These are phyloP conservation scores for Nestor notabilis DNA, from an alignment of 2,113 vertebrate species.

Conservation along the genomic window DNA sequence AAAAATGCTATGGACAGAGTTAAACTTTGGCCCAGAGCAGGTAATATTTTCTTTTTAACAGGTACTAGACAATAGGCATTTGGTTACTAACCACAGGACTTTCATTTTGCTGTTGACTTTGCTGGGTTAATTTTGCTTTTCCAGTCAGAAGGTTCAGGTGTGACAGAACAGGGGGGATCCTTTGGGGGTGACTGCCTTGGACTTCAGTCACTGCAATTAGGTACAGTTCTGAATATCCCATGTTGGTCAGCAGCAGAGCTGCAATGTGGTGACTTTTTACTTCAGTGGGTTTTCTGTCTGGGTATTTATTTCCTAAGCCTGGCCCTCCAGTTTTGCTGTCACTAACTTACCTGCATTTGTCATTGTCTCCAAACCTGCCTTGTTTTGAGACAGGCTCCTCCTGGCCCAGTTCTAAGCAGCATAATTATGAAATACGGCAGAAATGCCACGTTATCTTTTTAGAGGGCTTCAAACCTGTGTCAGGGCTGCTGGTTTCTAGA, in stretches of 20 bases:
- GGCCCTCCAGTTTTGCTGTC: neutral
- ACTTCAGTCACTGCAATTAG: neutral
- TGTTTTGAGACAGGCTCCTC: neutral
- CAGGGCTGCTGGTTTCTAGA: neutral
- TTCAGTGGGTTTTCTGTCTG: neutral
- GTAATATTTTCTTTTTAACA: constrained; percentile 59
- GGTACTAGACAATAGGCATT: neutral
- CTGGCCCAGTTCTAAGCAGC: neutral
- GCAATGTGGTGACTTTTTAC: accelerated
- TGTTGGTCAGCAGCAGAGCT: neutral
- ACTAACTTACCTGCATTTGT: accelerated
- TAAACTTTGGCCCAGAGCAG: constrained; percentile 64
- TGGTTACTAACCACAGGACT: neutral
- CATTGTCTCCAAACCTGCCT: neutral
- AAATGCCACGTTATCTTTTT: neutral
- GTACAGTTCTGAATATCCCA: neutral
- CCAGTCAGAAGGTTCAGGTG: neutral
- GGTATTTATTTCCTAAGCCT: neutral
- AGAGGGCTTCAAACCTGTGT: accelerated
- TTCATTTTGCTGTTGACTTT: neutral
- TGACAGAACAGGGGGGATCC: neutral
- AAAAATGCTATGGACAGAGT: constrained; percentile 2
- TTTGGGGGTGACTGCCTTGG: neutral
- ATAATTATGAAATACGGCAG: neutral
- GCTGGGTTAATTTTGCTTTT: neutral